Conservation (phyloP, 2,888 invertebrate species). For the Ferdinandea cuprea region DNA sequence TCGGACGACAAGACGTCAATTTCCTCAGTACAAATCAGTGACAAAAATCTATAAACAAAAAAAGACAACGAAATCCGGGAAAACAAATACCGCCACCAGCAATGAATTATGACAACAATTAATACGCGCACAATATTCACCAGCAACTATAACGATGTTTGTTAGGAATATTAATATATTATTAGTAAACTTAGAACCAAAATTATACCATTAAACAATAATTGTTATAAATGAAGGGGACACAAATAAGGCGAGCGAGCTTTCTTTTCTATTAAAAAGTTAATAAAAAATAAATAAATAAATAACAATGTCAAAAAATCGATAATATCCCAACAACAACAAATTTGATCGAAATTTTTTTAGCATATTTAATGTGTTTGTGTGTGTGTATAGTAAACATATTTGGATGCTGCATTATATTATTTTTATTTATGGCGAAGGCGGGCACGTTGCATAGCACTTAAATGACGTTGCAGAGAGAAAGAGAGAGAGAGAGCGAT, state of each 20-base stretch:
- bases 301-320: conserved; percentile 37
- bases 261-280: conserved; percentile 13
- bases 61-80: neutral
- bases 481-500: neutral
- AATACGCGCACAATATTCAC: neutral
- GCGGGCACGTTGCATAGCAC: conserved; percentile 52
- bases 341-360: conserved; percentile 31
- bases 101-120: conserved; percentile 7
- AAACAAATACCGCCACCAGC: conserved; percentile 27
- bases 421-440: conserved; percentile 40
- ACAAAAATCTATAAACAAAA: neutral
- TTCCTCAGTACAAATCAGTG: conserved; percentile 33
- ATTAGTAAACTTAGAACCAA: conserved; percentile 39
- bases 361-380: conserved; percentile 30
- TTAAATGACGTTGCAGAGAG: conserved; percentile 36
- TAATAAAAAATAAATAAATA: neutral
- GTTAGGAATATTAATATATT: conserved; percentile 10
- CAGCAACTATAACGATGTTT: neutral
- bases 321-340: conserved; percentile 47
- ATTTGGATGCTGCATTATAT: conserved; percentile 37
- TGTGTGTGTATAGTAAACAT: conserved; percentile 27
- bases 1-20: conserved; percentile 16
- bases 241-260: conserved; percentile 16
- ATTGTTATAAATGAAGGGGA: neutral
- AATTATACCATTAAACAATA: conserved; percentile 26